Evolutionary conservation across 2,888 invertebrate genomes (phyloP).

Genomic region (Odontomyia ornata): DNA sequence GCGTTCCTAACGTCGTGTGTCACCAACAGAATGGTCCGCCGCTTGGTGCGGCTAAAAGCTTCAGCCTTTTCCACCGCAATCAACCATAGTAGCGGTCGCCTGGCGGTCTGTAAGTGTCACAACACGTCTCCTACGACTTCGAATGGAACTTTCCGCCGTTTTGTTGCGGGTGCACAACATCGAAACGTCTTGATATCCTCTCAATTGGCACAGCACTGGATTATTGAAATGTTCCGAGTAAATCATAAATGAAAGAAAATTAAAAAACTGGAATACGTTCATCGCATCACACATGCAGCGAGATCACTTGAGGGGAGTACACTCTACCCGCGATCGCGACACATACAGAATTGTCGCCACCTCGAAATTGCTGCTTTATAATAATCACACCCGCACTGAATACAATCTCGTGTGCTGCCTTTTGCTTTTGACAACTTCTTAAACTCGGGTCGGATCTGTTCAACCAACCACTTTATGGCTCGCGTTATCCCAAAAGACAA

Average conservation of each 20-base stretch:
- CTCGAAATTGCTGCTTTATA: neutral
- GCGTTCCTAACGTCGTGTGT: too few species aligned
- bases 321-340: neutral
- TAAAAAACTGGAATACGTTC: neutral
- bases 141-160: neutral
- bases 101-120: constrained; percentile 31
- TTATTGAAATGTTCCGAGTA: neutral
- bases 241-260: neutral
- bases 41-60: too few species aligned
- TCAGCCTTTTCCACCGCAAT: too few species aligned
- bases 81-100: neutral
- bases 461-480: neutral
- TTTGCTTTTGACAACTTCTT: neutral
- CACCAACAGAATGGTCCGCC: too few species aligned
- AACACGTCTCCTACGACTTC: constrained; percentile 10
- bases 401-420: constrained; percentile 10
- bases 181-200: neutral
- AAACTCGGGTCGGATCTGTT: neutral
- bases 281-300: constrained; percentile 7
- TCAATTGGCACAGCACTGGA: neutral
- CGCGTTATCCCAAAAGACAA: constrained; percentile 25
- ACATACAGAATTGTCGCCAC: constrained; percentile 14
- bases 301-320: neutral
- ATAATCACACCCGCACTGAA: constrained; percentile 39
- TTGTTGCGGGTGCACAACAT: neutral